Base-by-base conservation (phyloP, 2,797 vertebrate genomes). In the Antrozous pallidus region DNA sequence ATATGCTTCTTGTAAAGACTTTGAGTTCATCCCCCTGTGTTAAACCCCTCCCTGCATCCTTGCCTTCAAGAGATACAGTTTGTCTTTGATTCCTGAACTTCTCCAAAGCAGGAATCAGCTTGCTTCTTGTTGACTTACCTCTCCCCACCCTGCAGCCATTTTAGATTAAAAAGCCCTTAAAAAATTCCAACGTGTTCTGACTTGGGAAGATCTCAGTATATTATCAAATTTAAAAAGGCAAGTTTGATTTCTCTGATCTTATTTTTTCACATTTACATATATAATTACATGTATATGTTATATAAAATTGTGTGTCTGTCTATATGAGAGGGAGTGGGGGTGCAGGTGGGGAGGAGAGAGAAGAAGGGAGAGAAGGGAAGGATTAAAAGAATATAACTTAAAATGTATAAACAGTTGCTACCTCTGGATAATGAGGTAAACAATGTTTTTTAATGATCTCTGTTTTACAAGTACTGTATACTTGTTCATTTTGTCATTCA, bases 61-160 rank as follows among this genome's bases (percentile, higher is more conserved):
- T 93, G 71, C 38, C n/a, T 95, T 78, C 49, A 78, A 78, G 47
- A 63, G n/a, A 58, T 9, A 12, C 1, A 58, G 10, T 33, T 67
- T 51, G 36, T 73, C 38, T 69, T 91, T 54, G 79, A 83, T 33
- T 92, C 12, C 40, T 47, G 18, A 70, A 54, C 18, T 26, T 88
- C n/a, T 80, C 65, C 40, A 45, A 77, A 73, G 40, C 81, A 84
- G 77, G 75, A 94, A 79, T 63, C 88, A 79, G 75, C 91, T 91
- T 94, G 79, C 22, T 73, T 86, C 33, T 88, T 61, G 20, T 73
- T 89, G 69, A 47, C 79, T 65, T 90, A 79, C 49, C 14, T 89
- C 49, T 85, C 58, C 31, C 16, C 40, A 81, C 47, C 63, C 88
- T 87, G 88, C 13, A 83, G 75, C 33, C 36, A 80, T 91, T 70